Base-by-base conservation (phyloP, 1,140 invertebrate species). In the honey bee (Apis mellifera) region DNA sequence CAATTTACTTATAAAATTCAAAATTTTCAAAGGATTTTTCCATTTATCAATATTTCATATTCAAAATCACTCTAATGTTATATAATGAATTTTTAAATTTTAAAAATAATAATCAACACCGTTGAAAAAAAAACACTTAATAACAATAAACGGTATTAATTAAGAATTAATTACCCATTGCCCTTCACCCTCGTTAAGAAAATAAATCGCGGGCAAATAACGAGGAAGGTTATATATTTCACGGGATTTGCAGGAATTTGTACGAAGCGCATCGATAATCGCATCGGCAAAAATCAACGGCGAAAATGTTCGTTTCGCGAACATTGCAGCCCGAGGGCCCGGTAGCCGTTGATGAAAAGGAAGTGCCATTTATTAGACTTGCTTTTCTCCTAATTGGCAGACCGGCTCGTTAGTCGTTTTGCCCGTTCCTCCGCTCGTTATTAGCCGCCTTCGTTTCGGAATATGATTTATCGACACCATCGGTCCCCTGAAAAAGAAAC, bases 341-440 rank as follows among this genome's bases (percentile, higher is more conserved):
- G 52, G 32, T 48, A 19, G 26, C 17, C 12, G 71, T 50, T 32
- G 78, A 54, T 26, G 54, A 66, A 74, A 23, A 73, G 48, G 69
- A 57, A 75, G 64, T 65, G 62, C 62, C 71, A 66, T 81, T 81
- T 81, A 74, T 81, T 66, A 81, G 59, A 81, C n/a, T 81, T 57
- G 71, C 54, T 81, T 81, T 75, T 64, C 52, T 59, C 62, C 60
- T 75, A 75, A 81, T 81, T 81, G 78, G 71, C 78, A 73, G 52
- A 52, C 9, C 52, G 52, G 78, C 54, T 81, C 78, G 78, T 80
- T 80, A 74, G 78, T 57, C 62, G 72, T 75, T 74, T 74, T 75
- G 62, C 78, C 66, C 70, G 77, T 42, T 32, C 26, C 3, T 4
- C 32, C n/a, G 62, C 32, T 81, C 78, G 71, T 81, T 81, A 81